Evolutionary conservation across 1,140 invertebrate species (phyloP).

Genomic region (Eubasilissa regina): DNA sequence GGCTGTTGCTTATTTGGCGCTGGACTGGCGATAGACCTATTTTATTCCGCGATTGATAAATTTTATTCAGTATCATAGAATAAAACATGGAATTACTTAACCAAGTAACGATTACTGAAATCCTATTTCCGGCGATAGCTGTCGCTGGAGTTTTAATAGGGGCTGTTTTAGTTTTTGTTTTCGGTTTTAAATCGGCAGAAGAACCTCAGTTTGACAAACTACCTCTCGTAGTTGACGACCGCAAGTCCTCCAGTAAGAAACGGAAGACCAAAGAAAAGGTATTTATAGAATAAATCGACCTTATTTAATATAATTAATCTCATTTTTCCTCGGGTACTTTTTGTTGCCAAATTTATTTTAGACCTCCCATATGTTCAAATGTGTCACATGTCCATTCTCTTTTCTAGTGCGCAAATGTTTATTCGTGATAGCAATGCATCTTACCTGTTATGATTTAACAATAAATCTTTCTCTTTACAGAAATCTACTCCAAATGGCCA

Average conservation of each 20-base stretch:
- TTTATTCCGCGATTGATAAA: conserved; percentile 49
- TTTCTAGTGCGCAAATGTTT: conserved; percentile 4
- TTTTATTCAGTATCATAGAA: conserved; percentile 39
- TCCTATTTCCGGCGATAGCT: conserved; percentile 76
- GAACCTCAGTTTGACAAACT: conserved; percentile 82
- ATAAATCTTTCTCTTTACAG: conserved; percentile 31
- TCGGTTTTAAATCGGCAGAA: conserved; percentile 82
- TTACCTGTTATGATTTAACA: background rate
- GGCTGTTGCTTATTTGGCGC: conserved; percentile 54
- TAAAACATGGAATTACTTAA: conserved; percentile 73
- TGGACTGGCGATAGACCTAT: conserved; percentile 47
- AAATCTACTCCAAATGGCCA: conserved; percentile 64
- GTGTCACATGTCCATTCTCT: conserved; percentile 47
- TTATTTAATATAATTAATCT: conserved; percentile 47
- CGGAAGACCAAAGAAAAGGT: conserved; percentile 83
- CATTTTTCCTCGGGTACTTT: conserved; percentile 55
- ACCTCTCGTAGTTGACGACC: conserved; percentile 74
- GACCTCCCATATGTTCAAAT: conserved; percentile 50
- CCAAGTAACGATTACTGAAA: conserved; percentile 72
- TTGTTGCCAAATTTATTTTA: conserved; percentile 57
- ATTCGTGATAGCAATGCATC: background rate
- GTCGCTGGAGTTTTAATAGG: conserved; percentile 78
- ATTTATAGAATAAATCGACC: conserved; percentile 64
- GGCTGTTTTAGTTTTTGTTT: conserved; percentile 79
- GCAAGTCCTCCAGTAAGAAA: conserved; percentile 78